Evolutionary conservation across 2,113 vertebrate species (phyloP).

Genomic region (Aplodontia rufa): DNA sequence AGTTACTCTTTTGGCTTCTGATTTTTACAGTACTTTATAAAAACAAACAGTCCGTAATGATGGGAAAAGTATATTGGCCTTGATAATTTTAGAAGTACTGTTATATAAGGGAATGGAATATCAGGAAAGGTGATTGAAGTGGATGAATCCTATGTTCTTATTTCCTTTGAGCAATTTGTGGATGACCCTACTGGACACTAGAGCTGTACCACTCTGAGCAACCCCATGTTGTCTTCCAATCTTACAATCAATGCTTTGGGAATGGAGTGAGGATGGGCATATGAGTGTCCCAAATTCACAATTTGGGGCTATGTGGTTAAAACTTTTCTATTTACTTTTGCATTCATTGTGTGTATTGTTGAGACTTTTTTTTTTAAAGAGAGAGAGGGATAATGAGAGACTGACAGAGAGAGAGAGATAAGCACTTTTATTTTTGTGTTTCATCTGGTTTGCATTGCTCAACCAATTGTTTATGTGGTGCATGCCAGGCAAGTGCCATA

Average conservation of each 20-base stretch:
- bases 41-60: background rate
- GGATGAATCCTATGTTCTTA: background rate
- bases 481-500: no score
- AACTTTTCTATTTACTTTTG: accelerated
- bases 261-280: background rate
- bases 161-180: background rate
- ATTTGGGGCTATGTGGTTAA: background rate
- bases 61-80: background rate
- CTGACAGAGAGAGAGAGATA: no score
- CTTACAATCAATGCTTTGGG: background rate
- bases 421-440: no score
- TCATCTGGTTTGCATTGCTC: no score
- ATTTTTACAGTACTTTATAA: background rate
- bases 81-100: background rate
- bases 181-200: background rate
- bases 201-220: background rate
- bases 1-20: background rate
- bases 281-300: background rate
- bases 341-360: background rate
- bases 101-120: background rate
- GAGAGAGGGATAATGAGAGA: no score
- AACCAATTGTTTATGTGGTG: no score
- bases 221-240: background rate
- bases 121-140: background rate
- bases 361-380: background rate